Evolutionary conservation across 2,888 invertebrate species (phyloP), one percentile per base, ranked within the genome.

Genomic region (Trissolcus japonicus): DNA sequence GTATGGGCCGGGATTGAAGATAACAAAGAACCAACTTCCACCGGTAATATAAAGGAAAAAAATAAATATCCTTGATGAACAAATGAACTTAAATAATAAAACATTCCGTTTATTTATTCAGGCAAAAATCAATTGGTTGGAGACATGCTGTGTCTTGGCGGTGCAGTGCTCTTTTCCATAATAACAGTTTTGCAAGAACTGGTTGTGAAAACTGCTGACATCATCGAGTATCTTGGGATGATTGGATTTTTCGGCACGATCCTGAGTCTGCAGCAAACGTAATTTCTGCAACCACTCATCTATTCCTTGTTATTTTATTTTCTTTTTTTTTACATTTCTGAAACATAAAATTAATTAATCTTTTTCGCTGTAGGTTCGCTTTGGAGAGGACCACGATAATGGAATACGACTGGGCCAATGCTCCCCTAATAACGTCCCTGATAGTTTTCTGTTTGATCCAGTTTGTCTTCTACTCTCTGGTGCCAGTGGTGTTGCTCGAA

Each of bases 121-220:
- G 95, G 94, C 40, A 93, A 93, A 88, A 94, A 95, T 88, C 94
- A 94, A 81, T 90, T 95, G 13, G 93, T 95, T 3, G 96, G 96
- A 2, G 96, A 96, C 86, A 93, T 96, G 92, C 90, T 96, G 19
- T 95, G 95, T 84, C 90, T 96, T 7, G 92, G 92, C 7, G 95
- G 95, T 3, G 95, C 95, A 0, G 91, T 94, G 0, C 90, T 96
- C 4, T 95, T 94, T 85, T 95, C 95, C 1, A 90, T 95, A 53
- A 94, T 94, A 17, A 95, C 96, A 81, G 95, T 96, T 0, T 89
- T 93, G 0, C 94, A 96, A 90, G 96, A 96, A 88, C 92, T 94
- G 89, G 93, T 94, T 79, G 94, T 96, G n/a, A 94, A 94, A 86
- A 93, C 92, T 11, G 93, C 93, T 81, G 93, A 94, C 76, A 92